Percentiles rank a stretch among this genome's conserved stretches.
These are phyloP conservation scores for Odontocerum albicorne DNA, from an alignment of 2,888 invertebrate species.

Conservation along the genomic window DNA sequence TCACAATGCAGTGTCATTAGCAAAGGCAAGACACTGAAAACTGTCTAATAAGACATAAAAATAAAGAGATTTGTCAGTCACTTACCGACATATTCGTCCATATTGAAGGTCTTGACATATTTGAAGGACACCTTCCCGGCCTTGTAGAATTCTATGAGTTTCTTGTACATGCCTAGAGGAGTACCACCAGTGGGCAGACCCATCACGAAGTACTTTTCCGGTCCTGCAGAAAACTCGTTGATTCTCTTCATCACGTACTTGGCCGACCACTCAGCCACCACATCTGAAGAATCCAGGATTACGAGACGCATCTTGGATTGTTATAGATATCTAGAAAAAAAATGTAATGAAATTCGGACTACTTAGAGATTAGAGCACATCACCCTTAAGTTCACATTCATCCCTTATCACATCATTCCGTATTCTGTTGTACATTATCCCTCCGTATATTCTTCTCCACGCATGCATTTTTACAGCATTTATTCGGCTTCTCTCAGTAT, in stretches of 20 bases:
- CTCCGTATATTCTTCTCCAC: no score
- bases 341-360: not conserved
- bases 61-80: slow-evolving; percentile 1
- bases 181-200: slow-evolving; percentile 98
- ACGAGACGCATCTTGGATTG: slow-evolving; percentile 78
- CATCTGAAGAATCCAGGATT: slow-evolving; percentile 79
- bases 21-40: not conserved
- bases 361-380: no score
- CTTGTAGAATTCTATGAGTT: slow-evolving; percentile 87
- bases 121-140: slow-evolving; percentile 90
- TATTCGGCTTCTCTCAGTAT: no score
- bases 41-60: not conserved
- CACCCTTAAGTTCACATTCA: no score
- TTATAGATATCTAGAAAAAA: slow-evolving; percentile 3
- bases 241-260: slow-evolving; percentile 92
- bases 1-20: no score
- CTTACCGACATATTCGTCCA: slow-evolving; percentile 98
- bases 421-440: no score
- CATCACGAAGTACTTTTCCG: slow-evolving; percentile 84
- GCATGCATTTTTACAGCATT: no score
- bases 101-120: slow-evolving; percentile 98
- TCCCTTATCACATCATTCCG: no score
- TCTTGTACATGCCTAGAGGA: slow-evolving; percentile 95
- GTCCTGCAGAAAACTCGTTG: slow-evolving; percentile 83
- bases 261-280: slow-evolving; percentile 94